Evolutionary conservation across 2,888 invertebrate species (phyloP), one percentile per base, ranked within the genome.

Genomic region (Oscheius sp.): DNA sequence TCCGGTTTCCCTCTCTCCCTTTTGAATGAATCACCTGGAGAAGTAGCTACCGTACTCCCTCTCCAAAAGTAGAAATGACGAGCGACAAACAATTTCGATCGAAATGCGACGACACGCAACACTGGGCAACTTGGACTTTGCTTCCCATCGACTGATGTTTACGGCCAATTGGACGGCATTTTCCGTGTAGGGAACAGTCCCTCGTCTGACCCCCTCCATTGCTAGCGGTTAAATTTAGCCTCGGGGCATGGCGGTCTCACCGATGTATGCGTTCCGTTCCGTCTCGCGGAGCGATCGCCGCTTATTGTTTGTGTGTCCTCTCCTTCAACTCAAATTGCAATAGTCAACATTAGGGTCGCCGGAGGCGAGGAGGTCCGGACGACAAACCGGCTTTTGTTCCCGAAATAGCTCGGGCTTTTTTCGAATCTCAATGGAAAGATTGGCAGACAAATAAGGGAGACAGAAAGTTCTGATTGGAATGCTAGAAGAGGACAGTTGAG

Each of bases 231-330:
- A 65, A 65, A 65, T 50, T 48, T 65, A 65, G 50, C 65, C 65
- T 11, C n/a, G n/a, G 2, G 32, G n/a, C 57, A 11, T 57, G n/a
- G 11, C 32, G 58, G 32, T 33, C 63, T 32, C 63, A 13, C 35
- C 42, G 42, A 48, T 65, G 65, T 65, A 51, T 65, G 65, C 65
- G 48, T 4, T 47, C 65, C 48, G 65, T 60, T 37, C 37, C 60
- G 60, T 7, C 13, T 21, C 33, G 42, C 55, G 50, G 29, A 13
- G 65, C 65, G n/a, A 32, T 29, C 48, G 33, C 32, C 68, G 68
- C 68, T 48, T 53, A 68, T 59, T 58, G 70, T 70, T 70, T 70
- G 70, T 42, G 42, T 70, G 70, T 70, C 70, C 70, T 70, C 70
- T 51, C 60, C 68, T 42, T 42, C 47, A 50, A 10, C 72, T 72